A percentile compares a stretch with the other conserved stretches of the same genome.
Conservation (phyloP, 2,113 vertebrate genomes). For the Tetrao urogallus region DNA sequence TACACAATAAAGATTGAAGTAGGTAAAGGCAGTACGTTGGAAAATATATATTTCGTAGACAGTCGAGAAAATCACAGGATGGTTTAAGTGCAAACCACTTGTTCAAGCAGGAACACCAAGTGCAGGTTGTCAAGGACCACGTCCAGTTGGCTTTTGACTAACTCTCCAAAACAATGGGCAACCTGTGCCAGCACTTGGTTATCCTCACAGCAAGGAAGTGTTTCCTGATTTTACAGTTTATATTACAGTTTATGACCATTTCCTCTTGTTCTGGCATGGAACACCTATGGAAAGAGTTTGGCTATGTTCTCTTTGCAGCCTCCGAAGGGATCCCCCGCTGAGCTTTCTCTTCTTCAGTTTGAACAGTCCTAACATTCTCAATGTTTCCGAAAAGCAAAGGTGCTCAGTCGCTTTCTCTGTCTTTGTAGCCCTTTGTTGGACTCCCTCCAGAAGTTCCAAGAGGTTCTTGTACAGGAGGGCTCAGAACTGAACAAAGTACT, state of each 20-base stretch:
- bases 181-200: neutral
- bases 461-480: neutral
- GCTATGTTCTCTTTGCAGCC: neutral
- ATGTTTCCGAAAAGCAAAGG: neutral
- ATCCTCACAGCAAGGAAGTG: neutral
- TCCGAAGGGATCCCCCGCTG: neutral
- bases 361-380: neutral
- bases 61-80: neutral
- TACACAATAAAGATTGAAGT: neutral
- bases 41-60: neutral
- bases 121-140: too few species aligned
- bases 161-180: neutral
- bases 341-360: neutral
- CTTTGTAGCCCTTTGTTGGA: neutral
- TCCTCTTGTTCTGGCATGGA: neutral
- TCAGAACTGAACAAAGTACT: neutral
- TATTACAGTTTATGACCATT: neutral
- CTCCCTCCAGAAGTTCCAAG: neutral
- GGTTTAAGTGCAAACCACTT: neutral
- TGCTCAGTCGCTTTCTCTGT: neutral
- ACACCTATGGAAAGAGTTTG: neutral
- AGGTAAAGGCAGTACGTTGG: neutral
- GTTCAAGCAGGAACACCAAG: neutral
- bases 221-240: neutral
- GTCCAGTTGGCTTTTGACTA: too few species aligned